Evolutionary conservation across 2,888 invertebrate species (phyloP).

Genomic region (Brachyptera risi): DNA sequence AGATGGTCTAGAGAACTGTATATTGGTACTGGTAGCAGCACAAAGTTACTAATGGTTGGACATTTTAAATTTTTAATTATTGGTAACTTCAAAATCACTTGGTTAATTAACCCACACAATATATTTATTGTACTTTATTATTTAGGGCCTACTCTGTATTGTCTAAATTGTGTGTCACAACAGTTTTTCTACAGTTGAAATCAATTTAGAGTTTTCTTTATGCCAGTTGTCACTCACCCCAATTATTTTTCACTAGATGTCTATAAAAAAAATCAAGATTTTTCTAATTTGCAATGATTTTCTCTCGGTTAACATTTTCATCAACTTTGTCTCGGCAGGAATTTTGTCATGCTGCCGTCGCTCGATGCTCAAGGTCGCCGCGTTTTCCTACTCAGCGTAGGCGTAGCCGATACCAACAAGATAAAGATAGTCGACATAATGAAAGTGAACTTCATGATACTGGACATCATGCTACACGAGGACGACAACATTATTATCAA

Average conservation of each 20-base stretch:
- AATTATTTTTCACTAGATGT: background rate
- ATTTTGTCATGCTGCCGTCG: slow-evolving; percentile 34
- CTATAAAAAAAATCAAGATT: background rate
- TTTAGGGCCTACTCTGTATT: too few relatives aligned
- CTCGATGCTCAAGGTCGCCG: slow-evolving; percentile 48
- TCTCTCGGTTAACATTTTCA: background rate
- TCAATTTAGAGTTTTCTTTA: background rate
- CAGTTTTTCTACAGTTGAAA: background rate
- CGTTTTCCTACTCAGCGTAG: slow-evolving; percentile 51
- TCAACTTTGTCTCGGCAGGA: background rate
- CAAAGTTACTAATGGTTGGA: too few relatives aligned
- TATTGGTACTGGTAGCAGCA: too few relatives aligned
- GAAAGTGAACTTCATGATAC: slow-evolving; percentile 51
- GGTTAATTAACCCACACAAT: too few relatives aligned
- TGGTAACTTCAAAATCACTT: too few relatives aligned
- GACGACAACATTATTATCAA: slow-evolving; percentile 50
- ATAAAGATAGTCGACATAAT: slow-evolving; percentile 50
- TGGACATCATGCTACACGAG: slow-evolving; percentile 55
- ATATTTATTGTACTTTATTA: too few relatives aligned
- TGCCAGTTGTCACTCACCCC: too few relatives aligned
- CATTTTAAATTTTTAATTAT: too few relatives aligned
- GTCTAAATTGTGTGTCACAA: too few relatives aligned
- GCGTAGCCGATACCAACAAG: slow-evolving; percentile 47
- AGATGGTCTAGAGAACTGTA: too few relatives aligned
- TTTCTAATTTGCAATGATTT: background rate